Percentiles rank a stretch among this genome's conserved stretches.
phyloP scores from a whole-genome alignment of 2,113 vertebrate genomes.

The Gambusia holbrooki region DNA sequence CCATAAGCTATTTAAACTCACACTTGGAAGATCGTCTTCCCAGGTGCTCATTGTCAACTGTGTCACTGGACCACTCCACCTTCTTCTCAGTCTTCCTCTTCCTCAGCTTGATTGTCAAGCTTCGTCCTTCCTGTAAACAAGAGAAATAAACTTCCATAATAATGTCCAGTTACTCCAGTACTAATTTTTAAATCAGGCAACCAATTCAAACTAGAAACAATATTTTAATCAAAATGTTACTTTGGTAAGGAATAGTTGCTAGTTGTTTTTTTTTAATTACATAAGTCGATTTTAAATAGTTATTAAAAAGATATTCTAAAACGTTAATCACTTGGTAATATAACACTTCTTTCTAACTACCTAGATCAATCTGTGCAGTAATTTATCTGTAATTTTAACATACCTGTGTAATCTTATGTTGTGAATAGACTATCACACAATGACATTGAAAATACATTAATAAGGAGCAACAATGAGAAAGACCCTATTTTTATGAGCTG shows the following conservation, averaged over 20 bases:
- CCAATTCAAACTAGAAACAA: neutral
- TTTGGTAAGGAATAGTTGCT: neutral
- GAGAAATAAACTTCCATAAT: neutral
- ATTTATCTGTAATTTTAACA: too few relatives aligned
- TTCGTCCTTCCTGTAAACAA: conserved; percentile 85
- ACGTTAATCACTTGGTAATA: neutral
- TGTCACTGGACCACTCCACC: conserved; percentile 94
- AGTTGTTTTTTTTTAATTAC: neutral
- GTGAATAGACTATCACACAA: too few relatives aligned
- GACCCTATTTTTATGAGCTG: neutral
- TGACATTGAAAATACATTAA: too few relatives aligned
- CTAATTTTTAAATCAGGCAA: neutral
- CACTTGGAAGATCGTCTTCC: conserved; percentile 93
- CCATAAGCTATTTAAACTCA: conserved; percentile 70
- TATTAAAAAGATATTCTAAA: neutral
- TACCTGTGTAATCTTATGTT: too few relatives aligned
- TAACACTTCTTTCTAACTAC: neutral
- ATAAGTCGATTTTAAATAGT: neutral
- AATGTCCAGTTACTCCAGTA: neutral
- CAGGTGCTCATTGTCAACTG: conserved; percentile 92
- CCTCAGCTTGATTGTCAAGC: conserved; percentile 90
- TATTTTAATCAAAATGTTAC: neutral
- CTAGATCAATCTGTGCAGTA: neutral
- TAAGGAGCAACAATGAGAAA: too few relatives aligned
- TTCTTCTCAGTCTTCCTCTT: conserved; percentile 94